Evolutionary conservation across 1,140 invertebrate species (phyloP), one percentile per base, ranked within the genome.

Genomic region (Drosophila yakuba): DNA sequence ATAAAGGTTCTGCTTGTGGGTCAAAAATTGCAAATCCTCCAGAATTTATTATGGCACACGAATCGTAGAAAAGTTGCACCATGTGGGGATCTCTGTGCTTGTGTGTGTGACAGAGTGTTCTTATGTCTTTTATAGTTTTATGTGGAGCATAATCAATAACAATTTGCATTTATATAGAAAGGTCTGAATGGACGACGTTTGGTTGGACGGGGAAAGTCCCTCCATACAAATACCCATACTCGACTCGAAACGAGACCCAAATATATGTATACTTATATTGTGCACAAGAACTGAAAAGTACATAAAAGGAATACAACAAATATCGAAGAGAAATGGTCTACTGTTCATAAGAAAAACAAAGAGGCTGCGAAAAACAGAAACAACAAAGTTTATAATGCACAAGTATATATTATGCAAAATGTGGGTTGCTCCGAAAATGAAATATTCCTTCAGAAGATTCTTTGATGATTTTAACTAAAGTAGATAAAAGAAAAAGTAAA

Each of bases 111-210:
- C 57, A 73, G 61, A 61, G 57, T 61, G 60, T 43, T 60, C 54
- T 44, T 59, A 57, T 80, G 59, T 74, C 51, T 55, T 64, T 77
- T 56, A 71, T 43, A 62, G 78, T 71, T 78, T 75, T 83, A 80
- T 83, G 66, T 79, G 83, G 39, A 73, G 67, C 83, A 89, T 88
- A 88, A 88, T 88, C 83, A 88, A 88, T 88, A 88, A 88, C 84
- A 88, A 88, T 88, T 88, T 88, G 75, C 83, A 86, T 86, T 86
- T 86, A 68, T 79, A 72, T 73, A 62, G 44, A 73, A 66, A 57
- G 48, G 25, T 51, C 68, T 56, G 78, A 62, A 85, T 75, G 57
- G 76, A 66, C 61, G 66, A 61, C 58, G 59, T 56, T 61, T 28
- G 32, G 23, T 25, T 43, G 39, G 44, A 36, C 45, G 43, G 38